phyloP scores from a whole-genome alignment of 2,888 invertebrate genomes.

The Synergus itoensis region DNA sequence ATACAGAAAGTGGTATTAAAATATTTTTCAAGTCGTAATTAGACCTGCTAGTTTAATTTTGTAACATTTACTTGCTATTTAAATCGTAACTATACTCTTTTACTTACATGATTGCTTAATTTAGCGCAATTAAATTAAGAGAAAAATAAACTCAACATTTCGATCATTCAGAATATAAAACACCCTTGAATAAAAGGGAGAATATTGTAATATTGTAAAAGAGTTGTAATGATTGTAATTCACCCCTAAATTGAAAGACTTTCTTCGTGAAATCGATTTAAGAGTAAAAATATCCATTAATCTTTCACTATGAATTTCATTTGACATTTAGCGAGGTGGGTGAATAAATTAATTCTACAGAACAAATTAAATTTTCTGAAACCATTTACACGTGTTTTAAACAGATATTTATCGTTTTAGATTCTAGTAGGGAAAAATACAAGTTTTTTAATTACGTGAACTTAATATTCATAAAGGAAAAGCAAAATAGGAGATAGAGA shows the following conservation, averaged over 20 bases:
- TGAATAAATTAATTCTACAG: constrained; percentile 14
- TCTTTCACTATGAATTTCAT: constrained; percentile 20
- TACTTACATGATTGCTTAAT: background rate
- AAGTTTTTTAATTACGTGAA: too few species aligned
- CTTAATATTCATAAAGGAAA: background rate
- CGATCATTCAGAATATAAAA: too few species aligned
- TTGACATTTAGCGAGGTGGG: background rate
- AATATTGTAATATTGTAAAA: background rate
- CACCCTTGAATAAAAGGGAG: background rate
- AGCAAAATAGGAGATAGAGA: background rate
- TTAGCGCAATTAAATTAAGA: too few species aligned
- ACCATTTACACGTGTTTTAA: background rate
- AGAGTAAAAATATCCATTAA: constrained; percentile 24
- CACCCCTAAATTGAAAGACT: constrained; percentile 16
- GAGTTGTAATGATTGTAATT: constrained; percentile 2
- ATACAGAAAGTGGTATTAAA: background rate
- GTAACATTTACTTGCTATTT: background rate
- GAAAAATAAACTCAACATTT: too few species aligned
- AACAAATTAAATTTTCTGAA: background rate
- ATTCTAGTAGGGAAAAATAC: too few species aligned
- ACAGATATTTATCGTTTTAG: background rate
- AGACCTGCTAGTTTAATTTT: background rate
- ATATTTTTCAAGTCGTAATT: background rate
- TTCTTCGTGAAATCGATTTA: constrained; percentile 21
- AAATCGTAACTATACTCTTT: background rate